Base-by-base conservation (phyloP, 1,140 invertebrate genomes). In the Drepana arcuata region DNA sequence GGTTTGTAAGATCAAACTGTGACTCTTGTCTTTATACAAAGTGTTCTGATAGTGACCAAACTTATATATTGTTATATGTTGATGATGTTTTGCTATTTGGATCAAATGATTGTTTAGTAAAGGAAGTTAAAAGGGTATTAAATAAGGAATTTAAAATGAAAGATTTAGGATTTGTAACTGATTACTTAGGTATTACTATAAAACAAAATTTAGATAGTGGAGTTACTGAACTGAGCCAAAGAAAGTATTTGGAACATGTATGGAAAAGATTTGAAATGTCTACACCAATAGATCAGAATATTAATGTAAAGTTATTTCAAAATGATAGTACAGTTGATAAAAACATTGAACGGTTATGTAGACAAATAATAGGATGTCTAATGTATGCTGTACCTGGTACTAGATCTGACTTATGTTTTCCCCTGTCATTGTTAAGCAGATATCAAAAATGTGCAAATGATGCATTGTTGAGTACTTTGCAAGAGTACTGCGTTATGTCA, bases 71-170 rank as follows among this genome's bases (percentile, higher is more conserved):
- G 25, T 13, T 68, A 5, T 74, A 72, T 64, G 72, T 77, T 5
- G 70, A 79, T 44, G 69, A 79, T 60, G 14, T 72, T 5, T 43
- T 75, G 11, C 41, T 73, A 18, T 41, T 49, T 47, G 41, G 54
- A 9, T 39, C 26, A 26, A 48, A 52, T 55, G 24, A 56, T 33
- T 35, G 31, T 24, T 4, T 51, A 14, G 29, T 71, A 13, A 14
- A 9, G 35, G 10, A 60, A 0, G 27, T 74, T 16, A 71, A 71
- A 42, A 7, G 5, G 12, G 9, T 55, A 23, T 52, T 79, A 43
- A 52, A 50, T 25, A 52, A 44, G 13, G 51, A 69, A 56, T 79
- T 77, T 61, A 59, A 71, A 42, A 65, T 78, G 51, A 73, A 68
- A 42, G 57, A 73, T 48, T 38, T 61, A 35, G 70, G 61, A 11